Base-by-base conservation (phyloP, 2,113 vertebrate species). In the Atrichornis clamosus region DNA sequence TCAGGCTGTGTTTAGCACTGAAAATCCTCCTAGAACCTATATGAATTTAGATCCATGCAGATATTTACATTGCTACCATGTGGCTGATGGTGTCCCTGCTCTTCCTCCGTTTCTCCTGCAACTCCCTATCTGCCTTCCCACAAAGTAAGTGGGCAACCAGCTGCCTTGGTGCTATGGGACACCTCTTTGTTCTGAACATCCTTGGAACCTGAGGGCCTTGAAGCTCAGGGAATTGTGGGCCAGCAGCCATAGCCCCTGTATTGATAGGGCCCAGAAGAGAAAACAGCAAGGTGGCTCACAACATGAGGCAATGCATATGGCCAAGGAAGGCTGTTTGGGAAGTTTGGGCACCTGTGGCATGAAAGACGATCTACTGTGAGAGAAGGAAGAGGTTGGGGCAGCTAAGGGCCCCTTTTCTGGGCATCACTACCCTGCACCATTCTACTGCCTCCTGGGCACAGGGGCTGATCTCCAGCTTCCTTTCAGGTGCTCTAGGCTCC, bases 211-310 rank as follows among this genome's bases (percentile, higher is more conserved):
- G 18, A 9, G 15, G 42, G 23, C 52, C 42, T 13, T 22, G 15
- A 21, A 27, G 50, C 41, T 46, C 42, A 16, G 39, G 39, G 23
- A 55, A 27, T 1, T 15, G 14, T 6, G 58, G 39, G 15, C 6
- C 46, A 62, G 33, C 68, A 84, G 67, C 13, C 37, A 8, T 1
- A 24, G 26, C 4, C 32, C 32, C 37, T 24, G 32, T 6, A 11
- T 20, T 14, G 14, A 4, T 3, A 22, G 35, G 35, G 65, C 35
- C 30, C 46, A 70, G 35, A 22, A 11, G 14, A 49, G 53, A 16
- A 33, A 21, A n/a, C 41, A 46, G 50, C 0, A 0, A 17, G 14
- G 14, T 8, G 21, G 17, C 22, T 53, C 39, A 24, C 8, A 11
- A 27, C 26, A 21, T 1, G 39, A 53, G 55, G 56, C 47, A 44